Percentiles rank a stretch among this genome's conserved stretches.
These are phyloP conservation scores for Actinernus sp. DNA, from an alignment of 92 coral and sea anemone genomes.

Conservation along the genomic window DNA sequence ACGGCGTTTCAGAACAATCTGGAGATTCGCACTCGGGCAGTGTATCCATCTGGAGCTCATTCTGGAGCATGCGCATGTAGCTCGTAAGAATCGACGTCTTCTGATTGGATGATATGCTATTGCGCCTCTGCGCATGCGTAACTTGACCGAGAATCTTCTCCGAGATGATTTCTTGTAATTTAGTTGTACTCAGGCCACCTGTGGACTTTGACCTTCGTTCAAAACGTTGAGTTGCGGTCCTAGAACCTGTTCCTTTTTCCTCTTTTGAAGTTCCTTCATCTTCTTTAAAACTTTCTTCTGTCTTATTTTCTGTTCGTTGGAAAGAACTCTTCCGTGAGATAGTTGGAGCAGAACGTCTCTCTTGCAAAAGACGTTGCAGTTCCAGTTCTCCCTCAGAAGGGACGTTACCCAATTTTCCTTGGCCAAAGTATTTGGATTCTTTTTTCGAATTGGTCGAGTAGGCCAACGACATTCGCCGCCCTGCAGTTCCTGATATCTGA, in stretches of 20 bases:
- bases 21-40: slow-evolving; percentile 29
- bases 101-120: slow-evolving; percentile 47
- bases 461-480: slow-evolving; percentile 1
- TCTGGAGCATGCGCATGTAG: slow-evolving; percentile 46
- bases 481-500: not conserved
- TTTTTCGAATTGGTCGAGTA: too few species aligned
- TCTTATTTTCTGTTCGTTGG: too few species aligned
- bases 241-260: not conserved
- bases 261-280: not conserved
- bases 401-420: too few species aligned
- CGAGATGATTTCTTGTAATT: slow-evolving; percentile 12
- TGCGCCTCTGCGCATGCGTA: slow-evolving; percentile 13
- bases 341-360: too few species aligned
- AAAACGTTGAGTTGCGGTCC: not conserved
- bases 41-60: slow-evolving; percentile 20
- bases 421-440: too few species aligned
- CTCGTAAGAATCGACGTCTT: slow-evolving; percentile 29
- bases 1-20: slow-evolving; percentile 33
- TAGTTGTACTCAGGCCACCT: slow-evolving; percentile 10
- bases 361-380: too few species aligned
- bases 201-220: not conserved
- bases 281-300: too few species aligned
- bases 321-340: too few species aligned
- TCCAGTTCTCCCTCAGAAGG: too few species aligned
- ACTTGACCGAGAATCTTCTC: slow-evolving; percentile 27